Evolutionary conservation across 2,797 vertebrate genomes (phyloP), one percentile per base, ranked within the genome.

Genomic region (Pachyuromys duprasi): DNA sequence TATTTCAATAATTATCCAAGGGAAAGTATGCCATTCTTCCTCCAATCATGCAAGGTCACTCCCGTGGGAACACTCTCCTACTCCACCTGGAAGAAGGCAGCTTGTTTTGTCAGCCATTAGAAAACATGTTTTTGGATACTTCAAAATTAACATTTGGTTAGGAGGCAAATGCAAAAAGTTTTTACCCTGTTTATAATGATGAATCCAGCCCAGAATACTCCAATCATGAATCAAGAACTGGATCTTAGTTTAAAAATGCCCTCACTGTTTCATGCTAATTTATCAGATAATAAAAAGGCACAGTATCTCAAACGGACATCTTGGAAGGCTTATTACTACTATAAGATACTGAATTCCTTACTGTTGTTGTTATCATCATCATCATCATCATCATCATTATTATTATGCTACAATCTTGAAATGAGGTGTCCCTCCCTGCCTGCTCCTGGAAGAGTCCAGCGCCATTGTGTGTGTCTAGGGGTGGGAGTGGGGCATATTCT

Each of bases 1-100:
- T 81, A 82, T 89, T 92, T 95, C 86, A 96, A 74, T 80, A 28
- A 91, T 28, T 74, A 63, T n/a, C 78, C 45, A 91, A 79, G 74
- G 75, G n/a, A 86, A 94, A 95, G 31, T 60, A 65, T 5, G 55
- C 28, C 12, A 65, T 14, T 79, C 11, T 67, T 91, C 55, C 74
- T 33, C 45, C 60, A 57, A 87, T 55, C 91, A 79, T 7, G 5
- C 20, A 90, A 72, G 33, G 5, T 70, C 81, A 74, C 7, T 33
- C 22, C 49, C 31, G 0, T 33, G 63, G 62, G 18, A 42, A 2
- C 62, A 86, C 69, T 90, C 24, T 94, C 36, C 75, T 8, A 62
- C 15, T 93, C 65, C 45, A 75, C 75, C 36, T 26, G 13, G 39
- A 60, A 95, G 5, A 31, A 81, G 39, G 28, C 2, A 45, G 78